Conservation (phyloP, 2,113 vertebrate genomes). For the Xenotilapia caudafasciata region DNA sequence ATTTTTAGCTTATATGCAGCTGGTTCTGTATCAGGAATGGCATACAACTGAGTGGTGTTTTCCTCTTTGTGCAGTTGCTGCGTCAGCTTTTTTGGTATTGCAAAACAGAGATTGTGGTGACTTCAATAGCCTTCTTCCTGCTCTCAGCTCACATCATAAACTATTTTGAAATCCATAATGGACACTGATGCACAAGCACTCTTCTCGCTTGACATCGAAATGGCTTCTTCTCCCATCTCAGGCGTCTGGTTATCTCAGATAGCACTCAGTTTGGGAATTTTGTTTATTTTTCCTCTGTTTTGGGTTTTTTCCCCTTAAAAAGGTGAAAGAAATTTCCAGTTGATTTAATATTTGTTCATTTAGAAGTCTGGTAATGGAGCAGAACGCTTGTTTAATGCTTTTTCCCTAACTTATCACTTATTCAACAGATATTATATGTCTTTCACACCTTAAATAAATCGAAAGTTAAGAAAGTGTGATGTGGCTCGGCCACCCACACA, state of each 20-base stretch:
- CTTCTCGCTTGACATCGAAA: neutral
- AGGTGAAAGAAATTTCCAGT: neutral
- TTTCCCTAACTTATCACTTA: neutral
- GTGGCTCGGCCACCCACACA: slow-evolving; percentile 32
- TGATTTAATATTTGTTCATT: neutral
- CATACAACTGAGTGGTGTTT: slow-evolving; percentile 5
- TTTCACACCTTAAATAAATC: neutral
- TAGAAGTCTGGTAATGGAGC: neutral
- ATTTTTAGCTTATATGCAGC: neutral
- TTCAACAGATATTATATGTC: neutral
- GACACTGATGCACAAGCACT: slow-evolving; percentile 43
- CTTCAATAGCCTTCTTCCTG: slow-evolving; percentile 50
- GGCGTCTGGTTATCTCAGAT: neutral
- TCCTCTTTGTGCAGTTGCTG: slow-evolving; percentile 9
- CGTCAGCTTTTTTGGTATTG: slow-evolving; percentile 29
- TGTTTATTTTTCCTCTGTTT: neutral
- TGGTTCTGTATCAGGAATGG: neutral
- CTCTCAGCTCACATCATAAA: slow-evolving; percentile 57
- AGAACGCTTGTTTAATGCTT: neutral
- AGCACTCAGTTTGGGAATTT: neutral
- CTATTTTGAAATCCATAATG: slow-evolving; percentile 60
- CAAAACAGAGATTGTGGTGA: neutral
- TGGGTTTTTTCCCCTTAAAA: neutral
- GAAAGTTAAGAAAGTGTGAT: neutral
- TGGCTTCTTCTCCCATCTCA: neutral